Evolutionary conservation across 2,888 invertebrate genomes (phyloP), one percentile per base, ranked within the genome.

Genomic region (Schrankia costaestrigalis): DNA sequence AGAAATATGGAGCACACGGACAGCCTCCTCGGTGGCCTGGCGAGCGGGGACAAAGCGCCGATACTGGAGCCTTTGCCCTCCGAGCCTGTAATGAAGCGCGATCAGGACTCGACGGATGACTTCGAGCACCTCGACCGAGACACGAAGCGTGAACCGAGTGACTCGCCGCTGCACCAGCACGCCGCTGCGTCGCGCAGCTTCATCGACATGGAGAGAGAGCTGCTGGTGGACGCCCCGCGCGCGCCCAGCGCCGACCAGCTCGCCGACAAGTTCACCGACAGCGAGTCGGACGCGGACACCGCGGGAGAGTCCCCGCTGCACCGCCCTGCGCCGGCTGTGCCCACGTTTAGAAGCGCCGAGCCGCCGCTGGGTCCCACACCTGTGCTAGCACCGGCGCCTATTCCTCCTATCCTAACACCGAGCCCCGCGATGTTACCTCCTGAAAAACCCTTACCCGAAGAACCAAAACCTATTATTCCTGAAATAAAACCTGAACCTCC

Each of bases 61-160:
- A 41, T 37, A 14, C 39, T 43, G n/a, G 58, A 55, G 3, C 42
- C 47, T n/a, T 35, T 50, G 26, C 41, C 37, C 3, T 38, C 49
- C 13, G 63, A 63, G 34, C 52, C 62, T 21, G 43, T 56, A 33
- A 69, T 85, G 63, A 87, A 86, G 60, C 89, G 93, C 43, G 93
- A 93, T 51, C 89, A 90, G 64, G 93, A 93, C 69, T 93, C 93
- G 15, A 85, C 91, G 44, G 93, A 93, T 63, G 93, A 93, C 79
- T 93, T 93, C 71, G 93, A 93, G 74, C 93, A 93, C 73, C 82
- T 93, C 50, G 92, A 91, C 49, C 90, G 91, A 60, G 92, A 92
- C 43, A 79, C 80, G 26, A 72, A 66, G 42, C 80, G 77, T 33
- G 82, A 83, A 33, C 40, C 67, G 32, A 58, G 66, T 21, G 80